Evolutionary conservation across 2,888 invertebrate species (phyloP).

Genomic region (Agriopis aurantiaria): DNA sequence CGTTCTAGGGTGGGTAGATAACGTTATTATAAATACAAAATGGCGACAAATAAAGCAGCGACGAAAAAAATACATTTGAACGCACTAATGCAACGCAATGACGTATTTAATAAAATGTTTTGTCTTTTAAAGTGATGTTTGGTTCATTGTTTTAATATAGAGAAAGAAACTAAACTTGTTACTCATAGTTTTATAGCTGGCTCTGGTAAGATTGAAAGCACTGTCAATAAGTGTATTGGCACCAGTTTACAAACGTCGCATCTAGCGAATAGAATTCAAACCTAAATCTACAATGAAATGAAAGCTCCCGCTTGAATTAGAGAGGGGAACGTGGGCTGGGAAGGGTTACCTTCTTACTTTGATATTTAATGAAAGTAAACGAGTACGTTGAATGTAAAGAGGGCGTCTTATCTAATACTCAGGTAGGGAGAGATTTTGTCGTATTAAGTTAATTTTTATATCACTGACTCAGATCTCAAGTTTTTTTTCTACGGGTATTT

Average conservation of each 20-base stretch:
- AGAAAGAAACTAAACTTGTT: neutral
- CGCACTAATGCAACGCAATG: too few species aligned
- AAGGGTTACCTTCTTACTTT: constrained; percentile 16
- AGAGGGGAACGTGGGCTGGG: constrained; percentile 3
- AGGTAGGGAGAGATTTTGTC: constrained; percentile 6
- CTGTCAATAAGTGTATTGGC: constrained; percentile 8
- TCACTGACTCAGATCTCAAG: neutral
- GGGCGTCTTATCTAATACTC: constrained; percentile 3
- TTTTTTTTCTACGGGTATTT: too few species aligned
- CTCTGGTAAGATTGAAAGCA: neutral
- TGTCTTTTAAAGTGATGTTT: too few species aligned
- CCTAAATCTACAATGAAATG: constrained; percentile 39
- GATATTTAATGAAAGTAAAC: constrained; percentile 22
- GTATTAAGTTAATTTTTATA: neutral
- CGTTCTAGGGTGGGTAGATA: too few species aligned
- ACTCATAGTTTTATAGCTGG: neutral
- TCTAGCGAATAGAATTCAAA: constrained; percentile 34
- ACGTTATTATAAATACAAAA: too few species aligned
- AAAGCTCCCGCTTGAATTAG: constrained; percentile 26
- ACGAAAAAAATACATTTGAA: too few species aligned
- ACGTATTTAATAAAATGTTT: too few species aligned
- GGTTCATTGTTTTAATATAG: too few species aligned
- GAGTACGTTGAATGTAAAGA: constrained; percentile 21
- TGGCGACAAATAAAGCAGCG: too few species aligned
- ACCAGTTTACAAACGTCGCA: constrained; percentile 34